Evolutionary conservation across 2,797 vertebrate species (phyloP).

Genomic region (Anniella stebbinsi): DNA sequence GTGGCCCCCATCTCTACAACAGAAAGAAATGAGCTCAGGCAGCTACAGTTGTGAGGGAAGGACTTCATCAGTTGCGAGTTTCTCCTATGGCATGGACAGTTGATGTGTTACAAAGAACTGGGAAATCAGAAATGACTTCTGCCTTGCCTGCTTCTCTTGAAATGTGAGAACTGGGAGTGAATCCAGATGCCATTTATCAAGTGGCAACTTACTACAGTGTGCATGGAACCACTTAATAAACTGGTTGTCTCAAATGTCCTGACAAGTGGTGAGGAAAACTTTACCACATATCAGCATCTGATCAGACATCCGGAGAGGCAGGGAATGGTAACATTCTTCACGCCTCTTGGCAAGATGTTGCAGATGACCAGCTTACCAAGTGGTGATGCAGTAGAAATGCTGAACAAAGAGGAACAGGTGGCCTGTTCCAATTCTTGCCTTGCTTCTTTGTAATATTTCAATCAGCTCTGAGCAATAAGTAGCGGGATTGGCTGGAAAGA

Average conservation of each 20-base stretch:
- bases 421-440: neutral
- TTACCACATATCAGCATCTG: neutral
- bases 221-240: neutral
- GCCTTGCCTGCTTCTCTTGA: neutral
- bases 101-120: neutral
- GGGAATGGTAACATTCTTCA: neutral
- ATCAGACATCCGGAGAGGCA: neutral
- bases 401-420: neutral
- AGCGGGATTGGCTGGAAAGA: neutral
- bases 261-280: neutral
- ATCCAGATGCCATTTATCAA: slow-evolving; percentile 4
- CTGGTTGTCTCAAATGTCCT: neutral
- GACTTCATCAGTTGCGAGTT: neutral
- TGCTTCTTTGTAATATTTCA: slow-evolving; percentile 1
- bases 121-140: neutral
- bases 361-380: neutral
- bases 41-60: neutral
- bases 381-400: neutral
- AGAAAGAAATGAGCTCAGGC: neutral
- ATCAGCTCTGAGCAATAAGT: neutral
- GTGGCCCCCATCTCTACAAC: neutral
- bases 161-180: neutral
- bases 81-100: neutral
- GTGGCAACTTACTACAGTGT: neutral
- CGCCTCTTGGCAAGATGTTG: neutral